A percentile compares a stretch with the other conserved stretches of the same genome.
Conservation (phyloP, 1,140 invertebrate species). For the Achroia grisella region DNA sequence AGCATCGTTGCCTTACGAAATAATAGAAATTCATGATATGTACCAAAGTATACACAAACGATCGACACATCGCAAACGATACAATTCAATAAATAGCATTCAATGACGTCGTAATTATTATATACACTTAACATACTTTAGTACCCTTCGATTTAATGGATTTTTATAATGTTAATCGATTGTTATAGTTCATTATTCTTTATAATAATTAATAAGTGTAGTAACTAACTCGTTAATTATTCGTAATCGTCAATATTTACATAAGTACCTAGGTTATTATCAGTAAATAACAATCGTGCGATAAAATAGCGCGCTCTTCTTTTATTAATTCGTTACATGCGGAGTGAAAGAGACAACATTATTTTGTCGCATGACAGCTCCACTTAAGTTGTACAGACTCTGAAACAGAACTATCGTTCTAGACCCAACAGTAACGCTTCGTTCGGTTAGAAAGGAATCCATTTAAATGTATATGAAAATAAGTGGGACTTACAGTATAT, state of each 20-base stretch:
- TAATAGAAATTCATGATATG: conserved; percentile 64
- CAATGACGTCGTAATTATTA: conserved; percentile 57
- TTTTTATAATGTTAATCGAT: conserved; percentile 56
- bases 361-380: conserved; percentile 7
- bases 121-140: conserved; percentile 54
- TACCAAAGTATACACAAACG: conserved; percentile 69
- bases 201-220: conserved; percentile 51
- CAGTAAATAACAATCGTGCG: conserved; percentile 19
- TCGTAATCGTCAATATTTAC: conserved; percentile 59
- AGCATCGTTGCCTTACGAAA: conserved; percentile 41
- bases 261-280: conserved; percentile 52
- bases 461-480: conserved; percentile 74
- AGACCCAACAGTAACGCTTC: conserved; percentile 49
- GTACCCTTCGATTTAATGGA: conserved; percentile 70
- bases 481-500: conserved; percentile 73
- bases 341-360: conserved; percentile 1
- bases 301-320: conserved; percentile 4
- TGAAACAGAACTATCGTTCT: conserved; percentile 34
- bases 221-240: conserved; percentile 52
- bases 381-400: conserved; percentile 16
- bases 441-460: conserved; percentile 65
- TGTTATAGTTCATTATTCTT: conserved; percentile 55
- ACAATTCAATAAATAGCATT: conserved; percentile 68
- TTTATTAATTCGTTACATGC: not conserved
- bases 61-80: conserved; percentile 57